Conservation (phyloP, 2,888 invertebrate genomes). For the Macrosiphum euphorbiae region DNA sequence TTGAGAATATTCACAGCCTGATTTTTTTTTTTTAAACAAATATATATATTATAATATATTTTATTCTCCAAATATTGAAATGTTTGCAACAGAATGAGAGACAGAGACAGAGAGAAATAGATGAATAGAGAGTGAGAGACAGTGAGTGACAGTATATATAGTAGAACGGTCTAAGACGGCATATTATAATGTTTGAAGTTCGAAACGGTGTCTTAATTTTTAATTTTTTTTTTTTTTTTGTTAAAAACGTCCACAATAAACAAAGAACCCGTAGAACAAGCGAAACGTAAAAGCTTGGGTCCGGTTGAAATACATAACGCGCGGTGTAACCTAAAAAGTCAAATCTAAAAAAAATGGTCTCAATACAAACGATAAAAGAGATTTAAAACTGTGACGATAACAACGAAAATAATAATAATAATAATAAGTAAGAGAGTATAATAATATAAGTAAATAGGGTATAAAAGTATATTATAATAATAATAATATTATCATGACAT, state of each 20-base stretch:
- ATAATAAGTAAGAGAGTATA: constrained; percentile 25
- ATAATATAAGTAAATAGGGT: constrained; percentile 21
- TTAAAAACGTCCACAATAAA: constrained; percentile 63
- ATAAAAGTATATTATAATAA: constrained; percentile 20
- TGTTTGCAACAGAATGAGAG: constrained; percentile 30
- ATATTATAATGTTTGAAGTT: constrained; percentile 34
- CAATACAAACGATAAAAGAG: background rate
- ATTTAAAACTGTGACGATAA: constrained; percentile 3
- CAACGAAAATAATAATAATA: background rate
- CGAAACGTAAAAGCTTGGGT: constrained; percentile 59
- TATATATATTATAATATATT: constrained; percentile 32
- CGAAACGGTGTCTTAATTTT: constrained; percentile 6
- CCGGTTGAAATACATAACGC: constrained; percentile 14
- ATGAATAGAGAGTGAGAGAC: background rate
- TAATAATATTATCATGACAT: background rate
- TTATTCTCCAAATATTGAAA: background rate
- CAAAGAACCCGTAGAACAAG: constrained; percentile 60
- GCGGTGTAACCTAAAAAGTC: constrained; percentile 2
- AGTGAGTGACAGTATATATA: background rate
- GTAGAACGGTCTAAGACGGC: constrained; percentile 30
- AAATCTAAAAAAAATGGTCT: background rate
- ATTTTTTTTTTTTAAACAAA: constrained; percentile 45
- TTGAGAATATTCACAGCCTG: constrained; percentile 62
- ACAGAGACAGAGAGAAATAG: background rate
- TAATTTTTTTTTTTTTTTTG: background rate